Evolutionary conservation across 1,140 invertebrate species (phyloP), one percentile per base, ranked within the genome.

Genomic region (Zaprionus africanus): DNA sequence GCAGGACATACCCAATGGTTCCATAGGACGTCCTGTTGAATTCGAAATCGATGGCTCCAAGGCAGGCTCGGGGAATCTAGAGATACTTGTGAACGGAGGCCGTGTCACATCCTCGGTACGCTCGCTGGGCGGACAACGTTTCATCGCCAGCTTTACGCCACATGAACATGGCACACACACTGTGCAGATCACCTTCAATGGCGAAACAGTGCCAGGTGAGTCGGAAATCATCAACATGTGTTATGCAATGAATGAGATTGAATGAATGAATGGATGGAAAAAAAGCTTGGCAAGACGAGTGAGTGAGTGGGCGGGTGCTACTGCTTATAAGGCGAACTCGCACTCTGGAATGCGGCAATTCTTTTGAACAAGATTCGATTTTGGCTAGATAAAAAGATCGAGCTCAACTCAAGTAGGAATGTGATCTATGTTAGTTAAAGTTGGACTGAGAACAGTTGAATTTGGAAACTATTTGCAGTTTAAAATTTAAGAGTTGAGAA

Each of bases 171-270:
- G 97, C 24, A 95, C 95, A 26, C 98, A 99, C 93, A 94, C 96
- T 4, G 96, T 99, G 13, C 97, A 99, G 90, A 98, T 99, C 95
- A 98, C 96, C 60, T 99, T 99, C 93, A 99, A 99, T 93, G 97
- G 97, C 24, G 96, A 98, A 92, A 95, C 96, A 79, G 97, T 99
- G 15, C 96, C 97, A 91, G 98, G 98, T 98, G 94, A 96, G 96
- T 60, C 22, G 64, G 19, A 60, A 56, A 17, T 59, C 28, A 9
- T n/a, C 15, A 15, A 34, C 9, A 17, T 64, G 19, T 65, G 31
- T 51, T 51, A 70, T 66, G 65, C 34, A 61, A 74, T 49, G 12
- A 28, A 19, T 15, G 19, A 2, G 4, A 22, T 0, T 49, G 46
- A 22, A 22, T 51, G 46, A 51, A 24, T 51, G 19, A n/a, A n/a